Evolutionary conservation across 1,140 invertebrate genomes (phyloP).

Genomic region (Nephila pilipes): DNA sequence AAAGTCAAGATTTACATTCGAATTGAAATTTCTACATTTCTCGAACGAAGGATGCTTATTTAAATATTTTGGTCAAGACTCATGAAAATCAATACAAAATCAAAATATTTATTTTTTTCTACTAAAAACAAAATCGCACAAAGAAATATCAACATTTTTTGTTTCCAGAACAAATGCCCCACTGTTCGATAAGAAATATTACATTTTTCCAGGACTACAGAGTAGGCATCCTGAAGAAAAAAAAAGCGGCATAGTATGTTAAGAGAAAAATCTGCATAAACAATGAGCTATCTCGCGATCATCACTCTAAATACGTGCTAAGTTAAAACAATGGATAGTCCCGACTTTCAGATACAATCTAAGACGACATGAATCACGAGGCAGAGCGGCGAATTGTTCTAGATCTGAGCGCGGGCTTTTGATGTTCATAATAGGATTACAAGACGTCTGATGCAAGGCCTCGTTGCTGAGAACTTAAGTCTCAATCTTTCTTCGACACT

Average conservation of each 20-base stretch:
- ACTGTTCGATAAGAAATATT: not conserved
- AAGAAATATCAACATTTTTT: not conserved
- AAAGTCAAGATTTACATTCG: too few relatives aligned
- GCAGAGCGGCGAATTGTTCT: not conserved
- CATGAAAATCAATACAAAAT: too few relatives aligned
- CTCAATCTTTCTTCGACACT: not conserved
- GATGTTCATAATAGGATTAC: constrained; percentile 17
- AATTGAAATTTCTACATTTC: too few relatives aligned
- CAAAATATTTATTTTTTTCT: too few relatives aligned
- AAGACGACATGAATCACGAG: not conserved
- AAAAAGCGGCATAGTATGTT: not conserved
- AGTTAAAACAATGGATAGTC: not conserved
- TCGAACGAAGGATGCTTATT: too few relatives aligned
- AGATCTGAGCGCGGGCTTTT: not conserved
- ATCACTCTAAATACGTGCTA: constrained; percentile 22
- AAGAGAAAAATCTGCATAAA: not conserved
- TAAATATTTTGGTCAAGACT: too few relatives aligned
- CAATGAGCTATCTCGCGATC: not conserved
- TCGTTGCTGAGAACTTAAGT: not conserved
- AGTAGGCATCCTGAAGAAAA: not conserved
- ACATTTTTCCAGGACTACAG: too few relatives aligned
- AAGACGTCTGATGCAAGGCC: not conserved
- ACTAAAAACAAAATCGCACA: too few relatives aligned
- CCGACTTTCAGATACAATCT: not conserved
- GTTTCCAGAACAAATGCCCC: not conserved